Conservation (phyloP, 2,113 vertebrate genomes). For the Pantherophis guttatus region DNA sequence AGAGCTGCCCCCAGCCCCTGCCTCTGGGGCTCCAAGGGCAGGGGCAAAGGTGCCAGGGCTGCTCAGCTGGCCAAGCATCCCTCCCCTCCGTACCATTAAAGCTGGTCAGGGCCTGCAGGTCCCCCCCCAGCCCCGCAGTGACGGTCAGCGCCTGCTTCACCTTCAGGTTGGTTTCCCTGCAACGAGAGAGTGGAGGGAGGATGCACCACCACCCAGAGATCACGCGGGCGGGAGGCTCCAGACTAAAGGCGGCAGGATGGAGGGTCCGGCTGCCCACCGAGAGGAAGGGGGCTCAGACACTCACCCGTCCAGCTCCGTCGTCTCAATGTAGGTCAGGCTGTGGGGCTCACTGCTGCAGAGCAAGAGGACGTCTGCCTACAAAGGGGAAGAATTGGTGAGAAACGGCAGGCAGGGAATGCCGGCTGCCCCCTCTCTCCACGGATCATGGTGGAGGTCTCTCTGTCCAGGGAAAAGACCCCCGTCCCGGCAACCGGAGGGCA, state of each 20-base stretch:
- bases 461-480: neutral
- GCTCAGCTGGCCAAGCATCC: neutral
- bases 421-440: fast-evolving
- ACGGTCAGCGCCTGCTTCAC: slow-evolving; percentile 88
- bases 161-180: slow-evolving; percentile 95
- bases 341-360: slow-evolving; percentile 92
- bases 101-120: slow-evolving; percentile 70
- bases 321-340: slow-evolving; percentile 89
- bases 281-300: slow-evolving; percentile 33
- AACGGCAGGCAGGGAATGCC: neutral
- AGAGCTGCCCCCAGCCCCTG: neutral
- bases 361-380: slow-evolving; percentile 88
- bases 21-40: neutral
- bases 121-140: slow-evolving; percentile 81
- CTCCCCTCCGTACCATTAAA: slow-evolving; percentile 80
- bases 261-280: neutral
- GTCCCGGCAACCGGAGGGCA: neutral
- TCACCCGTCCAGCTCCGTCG: slow-evolving; percentile 91
- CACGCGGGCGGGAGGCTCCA: neutral
- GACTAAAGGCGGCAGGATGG: neutral
- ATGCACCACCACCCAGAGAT: neutral
- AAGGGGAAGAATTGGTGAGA: slow-evolving; percentile 9
- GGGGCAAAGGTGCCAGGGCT: neutral
- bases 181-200: neutral
- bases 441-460: neutral